Conservation (phyloP, 2,888 invertebrate species). For the Apocheima hispidaria region DNA sequence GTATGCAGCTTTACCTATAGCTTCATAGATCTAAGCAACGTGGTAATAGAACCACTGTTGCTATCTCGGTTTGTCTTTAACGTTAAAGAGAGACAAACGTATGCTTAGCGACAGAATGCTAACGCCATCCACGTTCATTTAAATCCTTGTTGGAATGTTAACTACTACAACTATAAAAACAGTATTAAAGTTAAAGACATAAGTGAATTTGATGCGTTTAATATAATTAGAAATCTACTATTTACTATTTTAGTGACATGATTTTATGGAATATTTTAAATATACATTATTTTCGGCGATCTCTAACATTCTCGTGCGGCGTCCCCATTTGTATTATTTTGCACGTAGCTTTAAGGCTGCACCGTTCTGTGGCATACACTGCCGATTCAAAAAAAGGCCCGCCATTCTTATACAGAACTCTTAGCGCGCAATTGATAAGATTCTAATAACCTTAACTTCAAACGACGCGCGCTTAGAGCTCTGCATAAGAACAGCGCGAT, state of each 20-base stretch:
- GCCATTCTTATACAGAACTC: too few relatives aligned
- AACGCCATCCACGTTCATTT: background rate
- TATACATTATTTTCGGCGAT: constrained; percentile 10
- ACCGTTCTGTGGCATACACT: too few relatives aligned
- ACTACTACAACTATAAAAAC: background rate
- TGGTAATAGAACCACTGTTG: too few relatives aligned
- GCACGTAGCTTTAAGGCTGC: too few relatives aligned
- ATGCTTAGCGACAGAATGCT: background rate
- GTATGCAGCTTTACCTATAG: too few relatives aligned
- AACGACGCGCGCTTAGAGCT: too few relatives aligned
- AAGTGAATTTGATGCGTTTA: constrained; percentile 17
- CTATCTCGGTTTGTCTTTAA: too few relatives aligned
- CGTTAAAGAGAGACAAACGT: background rate
- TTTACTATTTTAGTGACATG: constrained; percentile 11
- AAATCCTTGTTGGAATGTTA: background rate
- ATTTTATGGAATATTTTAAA: constrained; percentile 27
- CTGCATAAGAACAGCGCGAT: too few relatives aligned
- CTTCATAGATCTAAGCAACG: too few relatives aligned
- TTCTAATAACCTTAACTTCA: too few relatives aligned
- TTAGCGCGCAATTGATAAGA: too few relatives aligned
- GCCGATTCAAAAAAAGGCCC: too few relatives aligned
- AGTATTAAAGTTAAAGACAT: background rate
- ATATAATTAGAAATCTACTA: constrained; percentile 8
- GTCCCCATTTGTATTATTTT: constrained; percentile 1
- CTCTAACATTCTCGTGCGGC: background rate